Base-by-base conservation (phyloP, 2,888 invertebrate species). In the Cylloceria caligata region DNA sequence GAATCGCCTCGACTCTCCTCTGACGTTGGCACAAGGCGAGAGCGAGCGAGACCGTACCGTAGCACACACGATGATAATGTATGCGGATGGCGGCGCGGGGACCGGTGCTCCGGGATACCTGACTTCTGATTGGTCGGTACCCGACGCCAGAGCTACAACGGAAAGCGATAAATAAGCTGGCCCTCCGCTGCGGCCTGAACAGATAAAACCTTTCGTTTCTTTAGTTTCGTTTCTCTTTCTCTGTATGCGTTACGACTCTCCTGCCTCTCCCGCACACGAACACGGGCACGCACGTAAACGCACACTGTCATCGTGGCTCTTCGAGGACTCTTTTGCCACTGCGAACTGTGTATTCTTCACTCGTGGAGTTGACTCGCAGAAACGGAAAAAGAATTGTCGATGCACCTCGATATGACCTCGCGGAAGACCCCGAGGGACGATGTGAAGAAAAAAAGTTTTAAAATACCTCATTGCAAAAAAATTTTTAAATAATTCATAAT, bases 81-180 rank as follows among this genome's bases (percentile, higher is more conserved):
- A 92, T 92, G 91, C 92, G 91, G 90, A 92, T 91, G 91, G 91
- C 91, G 89, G 91, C 91, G 89, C 91, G 89, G 74, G 73, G 92
- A 91, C 92, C 91, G 90, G 91, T 91, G 91, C 91, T 34, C 24
- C 84, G 87, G 91, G 88, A 91, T 91, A 91, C 91, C 80, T 90
- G 89, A 91, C 90, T 92, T 91, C 90, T 91, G 92, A 92, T 92
- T 92, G 92, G 92, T 90, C 89, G 87, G 88, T 88, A 87, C 88
- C 88, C 90, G 88, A 91, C 88, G 91, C 91, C 92, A 90, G 87
- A 89, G 92, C 88, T 92, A 91, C 91, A 91, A 92, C 92, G 91
- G 91, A 92, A 92, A 92, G 91, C 91, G 91, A 92, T 92, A 92
- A 91, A 91, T 92, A 92, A 92, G 91, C 82, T 83, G 85, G 82